Evolutionary conservation across 2,888 invertebrate genomes (phyloP), one percentile per base, ranked within the genome.

Genomic region (Dasysyrphus albostriatus): DNA sequence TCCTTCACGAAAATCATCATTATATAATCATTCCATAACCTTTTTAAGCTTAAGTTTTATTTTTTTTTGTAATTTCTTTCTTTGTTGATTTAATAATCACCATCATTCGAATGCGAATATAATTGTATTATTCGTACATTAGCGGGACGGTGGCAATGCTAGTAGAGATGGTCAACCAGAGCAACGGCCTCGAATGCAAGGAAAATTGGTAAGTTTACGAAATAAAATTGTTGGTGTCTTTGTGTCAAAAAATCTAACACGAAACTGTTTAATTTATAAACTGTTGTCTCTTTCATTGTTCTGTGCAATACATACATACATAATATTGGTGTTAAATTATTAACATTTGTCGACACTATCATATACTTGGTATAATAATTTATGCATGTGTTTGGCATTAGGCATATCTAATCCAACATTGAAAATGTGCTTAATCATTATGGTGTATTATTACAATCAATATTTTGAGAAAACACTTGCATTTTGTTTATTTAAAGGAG

Each of bases 1-100:
- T 83, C 88, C 89, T 90, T 91, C 92, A 91, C 91, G 91, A 92
- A 92, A 92, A 92, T 92, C 92, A 92, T 92, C 92, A 92, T 92
- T 90, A 82, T 58, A 82, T 82, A 80, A 82, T 83, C 77, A 88
- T 89, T 89, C 3, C 73, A 77, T 77, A 9, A 49, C 51, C 70
- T 37, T 70, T 65, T 65, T 54, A 37, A 74, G 29, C 54, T 78
- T 76, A n/a, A 34, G 70, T 69, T 81, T 80, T 81, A 69, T 74
- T 78, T 73, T 76, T 32, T 19, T 42, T 59, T 80, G 51, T 88
- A 58, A 44, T 78, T 83, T 77, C 79, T 83, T 89, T 79, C 61
- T 49, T 79, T 63, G 47, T 83, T 87, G 75, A 75, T 88, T 88
- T 73, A 76, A 63, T 84, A 89, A 88, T 88, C 89, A 89, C 88